Percentiles rank a stretch among this genome's conserved stretches.
phyloP scores from a whole-genome alignment of 2,888 invertebrate genomes.

The Leptothorax acervorum region DNA sequence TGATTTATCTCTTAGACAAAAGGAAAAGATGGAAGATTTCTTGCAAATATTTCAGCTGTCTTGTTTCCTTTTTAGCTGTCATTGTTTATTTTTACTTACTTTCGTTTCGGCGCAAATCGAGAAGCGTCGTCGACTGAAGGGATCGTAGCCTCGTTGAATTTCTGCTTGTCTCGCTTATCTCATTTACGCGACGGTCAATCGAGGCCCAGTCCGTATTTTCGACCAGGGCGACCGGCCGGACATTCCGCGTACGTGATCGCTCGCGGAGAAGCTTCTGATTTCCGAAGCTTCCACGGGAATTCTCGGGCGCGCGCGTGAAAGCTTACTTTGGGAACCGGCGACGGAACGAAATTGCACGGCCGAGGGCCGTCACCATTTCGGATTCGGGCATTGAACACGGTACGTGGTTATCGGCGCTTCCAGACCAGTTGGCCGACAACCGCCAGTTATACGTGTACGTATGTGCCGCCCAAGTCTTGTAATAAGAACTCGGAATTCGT shows the following conservation, averaged over 20 bases:
- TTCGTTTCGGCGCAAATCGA: background rate
- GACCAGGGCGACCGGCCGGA: slow-evolving; percentile 27
- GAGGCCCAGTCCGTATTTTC: slow-evolving; percentile 10
- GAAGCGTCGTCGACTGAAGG: background rate
- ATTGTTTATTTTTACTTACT: background rate
- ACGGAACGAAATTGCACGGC: slow-evolving; percentile 59
- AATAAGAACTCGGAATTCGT: slow-evolving; percentile 54
- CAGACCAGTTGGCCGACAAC: slow-evolving; percentile 69
- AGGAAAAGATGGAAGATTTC: background rate
- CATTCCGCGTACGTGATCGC: slow-evolving; percentile 66
- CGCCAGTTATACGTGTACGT: slow-evolving; percentile 8
- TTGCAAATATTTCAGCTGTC: background rate
- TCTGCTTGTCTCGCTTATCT: slow-evolving; percentile 8
- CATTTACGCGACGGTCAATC: slow-evolving; percentile 4
- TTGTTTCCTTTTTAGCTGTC: background rate
- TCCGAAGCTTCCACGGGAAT: slow-evolving; percentile 49
- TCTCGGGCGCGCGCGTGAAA: slow-evolving; percentile 14
- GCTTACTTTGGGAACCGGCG: slow-evolving; percentile 21
- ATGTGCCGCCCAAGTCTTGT: slow-evolving; percentile 11
- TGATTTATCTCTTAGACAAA: background rate
- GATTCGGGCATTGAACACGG: slow-evolving; percentile 74
- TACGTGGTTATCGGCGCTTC: slow-evolving; percentile 79
- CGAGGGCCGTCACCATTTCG: slow-evolving; percentile 63
- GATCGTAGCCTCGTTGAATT: background rate
- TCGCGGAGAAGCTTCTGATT: slow-evolving; percentile 54